Base-by-base conservation (phyloP, 92 coral and sea anemone species). In the Umimayanthus chanpuru region DNA sequence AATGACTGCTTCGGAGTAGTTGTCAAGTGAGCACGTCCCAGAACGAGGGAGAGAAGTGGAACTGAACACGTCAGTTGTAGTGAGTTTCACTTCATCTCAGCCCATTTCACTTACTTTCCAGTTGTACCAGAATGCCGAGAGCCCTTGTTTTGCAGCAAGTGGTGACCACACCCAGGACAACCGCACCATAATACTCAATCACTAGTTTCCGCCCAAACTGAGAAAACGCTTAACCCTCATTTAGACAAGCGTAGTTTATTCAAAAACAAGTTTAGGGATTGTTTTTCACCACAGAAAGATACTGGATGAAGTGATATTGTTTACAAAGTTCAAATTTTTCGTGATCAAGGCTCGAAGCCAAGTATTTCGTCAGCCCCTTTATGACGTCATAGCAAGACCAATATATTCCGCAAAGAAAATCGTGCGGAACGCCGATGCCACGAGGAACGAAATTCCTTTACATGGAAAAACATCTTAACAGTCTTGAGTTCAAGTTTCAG, bases 371-470 rank as follows among this genome's bases (percentile, higher is more conserved):
- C 23, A 55, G 16, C 39, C 71, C 32, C 32, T 47, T 80, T 80
- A 28, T 80, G 84, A 80, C 71, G 70, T 80, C 71, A 80, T 21
- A 53, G 71, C 25, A n/a, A 80, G n/a, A 55, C 47, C 70, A 80
- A 56, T 56, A 80, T 80, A 32, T 5, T 78, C 40, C 28, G 5
- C 47, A 56, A 80, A 58, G 8, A 43, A 76, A 76, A 25, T 76
- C 25, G 82, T 80, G 84, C 70, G 84, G 23, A 53, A 53, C 84
- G 71, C 84, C 80, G 15, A 21, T 16, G 44, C 71, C 84, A 80
- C 71, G 71, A 53, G 84, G 84, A 72, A 16, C 20, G 58, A 32
- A 80, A 80, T 16, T 80, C 61, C 61, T 29, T 55, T 25, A 12
- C 39, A 29, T 26, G 28, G 47, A 80, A 80, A 53, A 80, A 28